Evolutionary conservation across 2,113 vertebrate genomes (phyloP).

Genomic region (Alexandromys fortis): DNA sequence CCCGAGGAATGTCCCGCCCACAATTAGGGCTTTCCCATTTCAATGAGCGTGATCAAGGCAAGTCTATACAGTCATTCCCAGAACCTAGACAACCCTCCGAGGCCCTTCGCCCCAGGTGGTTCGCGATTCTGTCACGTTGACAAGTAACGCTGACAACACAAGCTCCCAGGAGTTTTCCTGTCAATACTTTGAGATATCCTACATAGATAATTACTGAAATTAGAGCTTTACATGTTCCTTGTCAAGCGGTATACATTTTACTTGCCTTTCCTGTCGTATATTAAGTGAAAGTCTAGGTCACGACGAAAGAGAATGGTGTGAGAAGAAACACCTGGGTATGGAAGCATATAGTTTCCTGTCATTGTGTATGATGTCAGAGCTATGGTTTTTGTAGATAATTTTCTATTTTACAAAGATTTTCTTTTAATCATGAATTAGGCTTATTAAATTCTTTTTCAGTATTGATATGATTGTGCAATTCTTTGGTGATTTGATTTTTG

Average conservation of each 20-base stretch:
- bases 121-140: neutral
- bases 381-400: neutral
- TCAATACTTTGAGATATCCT: neutral
- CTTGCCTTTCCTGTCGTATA: neutral
- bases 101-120: neutral
- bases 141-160: neutral
- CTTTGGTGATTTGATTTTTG: neutral
- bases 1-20: neutral
- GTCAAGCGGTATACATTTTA: neutral
- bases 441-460: neutral
- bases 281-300: neutral
- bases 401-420: neutral
- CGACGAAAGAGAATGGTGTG: neutral
- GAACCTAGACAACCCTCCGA: too few species aligned
- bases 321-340: neutral
- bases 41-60: neutral
- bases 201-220: neutral
- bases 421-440: neutral
- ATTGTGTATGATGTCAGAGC: neutral
- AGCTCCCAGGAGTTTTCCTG: neutral
- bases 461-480: neutral
- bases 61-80: neutral
- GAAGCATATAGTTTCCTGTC: neutral
- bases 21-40: neutral
- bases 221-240: neutral